Evolutionary conservation across 2,797 vertebrate species (phyloP).

Genomic region (Sorex maritimensis): DNA sequence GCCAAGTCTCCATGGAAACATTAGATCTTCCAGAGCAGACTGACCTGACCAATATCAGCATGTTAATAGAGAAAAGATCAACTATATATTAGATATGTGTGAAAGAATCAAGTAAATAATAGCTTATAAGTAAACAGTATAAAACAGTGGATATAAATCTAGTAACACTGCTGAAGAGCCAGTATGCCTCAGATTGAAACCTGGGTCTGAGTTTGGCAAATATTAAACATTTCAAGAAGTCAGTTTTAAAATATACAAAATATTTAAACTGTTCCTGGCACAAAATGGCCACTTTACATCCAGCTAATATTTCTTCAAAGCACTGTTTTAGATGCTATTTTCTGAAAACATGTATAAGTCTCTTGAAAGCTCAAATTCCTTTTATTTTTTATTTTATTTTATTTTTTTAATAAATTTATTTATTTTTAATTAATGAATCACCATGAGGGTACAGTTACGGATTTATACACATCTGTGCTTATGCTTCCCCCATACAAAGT

Average conservation of each 20-base stretch:
- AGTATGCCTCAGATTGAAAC: conserved; percentile 1
- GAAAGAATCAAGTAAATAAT: neutral
- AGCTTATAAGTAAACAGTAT: neutral
- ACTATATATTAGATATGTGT: neutral
- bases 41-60: conserved; percentile 6
- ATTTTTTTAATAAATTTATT: too few species aligned
- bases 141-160: neutral
- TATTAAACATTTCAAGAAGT: neutral
- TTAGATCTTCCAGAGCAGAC: neutral
- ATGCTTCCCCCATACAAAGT: too few species aligned
- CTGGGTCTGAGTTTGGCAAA: neutral
- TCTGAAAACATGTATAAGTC: conserved; percentile 33
- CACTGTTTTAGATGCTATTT: neutral
- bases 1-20: neutral
- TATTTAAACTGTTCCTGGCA: conserved; percentile 6
- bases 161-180: neutral
- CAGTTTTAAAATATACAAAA: neutral
- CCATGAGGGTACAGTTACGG: too few species aligned
- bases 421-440: too few species aligned
- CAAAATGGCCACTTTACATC: neutral
- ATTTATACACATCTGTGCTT: too few species aligned
- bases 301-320: too few species aligned
- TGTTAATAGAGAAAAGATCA: neutral
- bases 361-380: conserved; percentile 27
- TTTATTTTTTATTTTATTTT: too few species aligned